Conservation (phyloP, 2,888 invertebrate genomes). For the Perizoma flavofasciatum region DNA sequence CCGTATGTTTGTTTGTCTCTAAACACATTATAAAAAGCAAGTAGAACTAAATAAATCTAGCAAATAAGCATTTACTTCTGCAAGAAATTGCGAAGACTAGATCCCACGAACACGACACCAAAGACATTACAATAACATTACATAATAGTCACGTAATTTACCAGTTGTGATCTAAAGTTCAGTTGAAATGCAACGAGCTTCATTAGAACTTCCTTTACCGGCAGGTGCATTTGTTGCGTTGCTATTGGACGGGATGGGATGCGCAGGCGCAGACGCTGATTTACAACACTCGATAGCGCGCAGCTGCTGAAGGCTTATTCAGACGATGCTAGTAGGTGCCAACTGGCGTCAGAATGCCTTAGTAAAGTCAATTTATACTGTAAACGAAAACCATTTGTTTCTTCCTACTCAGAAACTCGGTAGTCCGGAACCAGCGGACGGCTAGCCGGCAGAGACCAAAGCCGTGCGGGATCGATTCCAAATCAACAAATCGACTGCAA, state of each 20-base stretch:
- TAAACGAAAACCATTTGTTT: too few species aligned
- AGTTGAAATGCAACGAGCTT: conserved; percentile 49
- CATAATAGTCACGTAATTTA: conserved; percentile 17
- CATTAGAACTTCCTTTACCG: conserved; percentile 69
- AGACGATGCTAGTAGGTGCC: conserved; percentile 6
- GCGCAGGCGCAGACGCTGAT: conserved; percentile 69
- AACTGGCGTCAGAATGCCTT: not conserved
- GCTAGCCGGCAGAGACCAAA: too few species aligned
- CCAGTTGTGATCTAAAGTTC: conserved; percentile 27
- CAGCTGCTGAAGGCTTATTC: conserved; percentile 59
- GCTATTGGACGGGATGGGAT: conserved; percentile 58
- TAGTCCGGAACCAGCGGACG: too few species aligned
- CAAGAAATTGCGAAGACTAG: conserved; percentile 11
- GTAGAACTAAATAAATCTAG: too few species aligned
- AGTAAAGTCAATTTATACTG: too few species aligned
- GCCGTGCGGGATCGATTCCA: too few species aligned
- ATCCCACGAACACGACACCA: conserved; percentile 23
- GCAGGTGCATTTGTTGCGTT: conserved; percentile 66
- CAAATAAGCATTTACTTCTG: not conserved
- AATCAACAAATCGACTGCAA: too few species aligned
- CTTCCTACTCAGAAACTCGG: too few species aligned
- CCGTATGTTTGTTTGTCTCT: too few species aligned
- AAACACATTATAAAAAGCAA: too few species aligned
- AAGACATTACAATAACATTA: conserved; percentile 17
- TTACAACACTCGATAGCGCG: conserved; percentile 51